These are phyloP conservation scores for Belonocnema kinseyi DNA, from an alignment of 1,140 invertebrate species.

Conservation along the genomic window DNA sequence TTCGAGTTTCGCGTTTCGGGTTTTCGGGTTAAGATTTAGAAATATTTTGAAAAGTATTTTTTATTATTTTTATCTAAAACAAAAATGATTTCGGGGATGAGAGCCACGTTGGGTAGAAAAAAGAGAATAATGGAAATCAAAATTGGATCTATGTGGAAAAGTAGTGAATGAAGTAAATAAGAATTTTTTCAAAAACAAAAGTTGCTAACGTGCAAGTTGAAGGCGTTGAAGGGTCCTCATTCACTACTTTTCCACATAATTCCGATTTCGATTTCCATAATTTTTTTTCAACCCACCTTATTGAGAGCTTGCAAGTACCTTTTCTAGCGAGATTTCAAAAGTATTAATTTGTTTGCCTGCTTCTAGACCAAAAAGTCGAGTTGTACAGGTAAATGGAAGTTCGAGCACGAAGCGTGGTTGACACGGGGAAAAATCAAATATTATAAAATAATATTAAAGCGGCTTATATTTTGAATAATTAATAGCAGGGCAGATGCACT, in stretches of 20 bases:
- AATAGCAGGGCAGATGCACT: constrained; percentile 46
- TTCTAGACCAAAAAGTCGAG: constrained; percentile 4
- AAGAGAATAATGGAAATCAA: too few species aligned
- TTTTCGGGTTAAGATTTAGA: background rate
- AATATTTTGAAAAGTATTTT: background rate
- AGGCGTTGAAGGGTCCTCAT: too few species aligned
- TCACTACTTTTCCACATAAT: too few species aligned
- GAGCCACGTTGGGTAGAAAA: background rate
- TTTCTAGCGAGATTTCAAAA: constrained; percentile 21
- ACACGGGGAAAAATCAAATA: constrained; percentile 47
- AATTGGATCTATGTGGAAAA: too few species aligned
- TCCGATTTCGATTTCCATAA: too few species aligned
- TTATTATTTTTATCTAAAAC: background rate
- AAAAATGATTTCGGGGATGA: background rate
- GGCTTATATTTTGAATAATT: constrained; percentile 45
- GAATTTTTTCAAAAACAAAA: too few species aligned
- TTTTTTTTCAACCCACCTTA: background rate
- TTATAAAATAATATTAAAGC: constrained; percentile 42
- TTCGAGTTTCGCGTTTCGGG: constrained; percentile 51
- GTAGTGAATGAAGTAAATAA: too few species aligned
- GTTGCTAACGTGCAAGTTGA: too few species aligned
- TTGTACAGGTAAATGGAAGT: background rate
- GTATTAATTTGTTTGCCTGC: background rate
- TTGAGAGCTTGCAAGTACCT: constrained; percentile 36
- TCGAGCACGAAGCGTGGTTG: constrained; percentile 42